Base-by-base conservation (phyloP, 30 jellyfish, hydroid and myxozoan species). In the Chrysaora quinquecirrha region DNA sequence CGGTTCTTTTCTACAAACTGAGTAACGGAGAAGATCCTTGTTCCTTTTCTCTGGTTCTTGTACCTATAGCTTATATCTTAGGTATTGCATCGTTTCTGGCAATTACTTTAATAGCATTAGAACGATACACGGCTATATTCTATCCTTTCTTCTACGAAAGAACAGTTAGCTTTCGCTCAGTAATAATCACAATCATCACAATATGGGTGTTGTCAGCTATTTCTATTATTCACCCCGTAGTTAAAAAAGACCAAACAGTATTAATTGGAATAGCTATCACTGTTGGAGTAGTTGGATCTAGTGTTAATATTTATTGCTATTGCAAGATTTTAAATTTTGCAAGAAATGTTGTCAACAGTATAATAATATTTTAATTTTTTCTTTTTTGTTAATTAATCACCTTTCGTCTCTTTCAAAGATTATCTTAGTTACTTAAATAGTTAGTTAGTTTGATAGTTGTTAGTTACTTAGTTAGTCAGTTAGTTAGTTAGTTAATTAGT, bases 41-140 rank as follows among this genome's bases (percentile, higher is more conserved):
- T 47, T 0, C 46, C 10, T 80, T 38, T 30, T 69, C 84, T 0
- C 35, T 14, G 24, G 32, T 82, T 7, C 47, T 82, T 3, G 32
- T 74, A 56, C 85, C 92, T 6, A 16, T 82, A 18, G 77, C 76
- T 14, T 82, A 30, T 30, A 38, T 60, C 23, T 30, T 82, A 7
- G 92, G 85, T 0, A 29, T 82, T 1, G 85, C 60, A 1, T 64
- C 92, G 1, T 82, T 82, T 34, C n/a, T 82, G 10, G 58, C 86
- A 0, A 58, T 82, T 14, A 30, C 85, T 11, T 3, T 47, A 14
- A 82, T 82, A 0, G 85, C 92, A 27, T 35, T 70, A 10, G 92
- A 82, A 22, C 58, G 92, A 23, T 82, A 66, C 73, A 58, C 66
- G 50, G 62, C 50, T 32, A 35, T 82, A 32, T 82, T 82, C 77